Evolutionary conservation across 2,888 invertebrate genomes (phyloP).

Genomic region (Callinectes sapidus): DNA sequence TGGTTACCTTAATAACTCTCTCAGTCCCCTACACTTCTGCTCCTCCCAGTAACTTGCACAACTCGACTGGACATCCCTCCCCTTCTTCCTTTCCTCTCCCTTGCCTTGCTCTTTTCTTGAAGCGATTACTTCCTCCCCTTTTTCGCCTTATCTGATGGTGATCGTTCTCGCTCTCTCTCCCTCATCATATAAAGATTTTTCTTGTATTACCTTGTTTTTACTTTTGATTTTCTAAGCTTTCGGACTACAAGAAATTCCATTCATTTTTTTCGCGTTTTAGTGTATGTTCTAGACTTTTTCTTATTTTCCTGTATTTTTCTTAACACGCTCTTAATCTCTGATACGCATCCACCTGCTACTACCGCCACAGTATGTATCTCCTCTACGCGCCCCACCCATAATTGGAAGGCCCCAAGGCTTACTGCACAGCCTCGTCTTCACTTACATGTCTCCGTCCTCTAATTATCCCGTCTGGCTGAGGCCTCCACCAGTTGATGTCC

Average conservation of each 20-base stretch:
- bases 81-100: constrained; percentile 30
- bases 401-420: background rate
- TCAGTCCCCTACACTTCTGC: constrained; percentile 15
- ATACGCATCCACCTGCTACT: background rate
- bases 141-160: constrained; percentile 27
- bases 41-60: background rate
- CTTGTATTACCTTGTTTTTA: background rate
- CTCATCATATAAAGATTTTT: constrained; percentile 2
- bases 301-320: background rate
- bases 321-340: background rate
- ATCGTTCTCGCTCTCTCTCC: background rate
- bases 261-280: background rate
- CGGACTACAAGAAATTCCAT: background rate
- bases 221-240: background rate
- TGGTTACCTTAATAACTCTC: constrained; percentile 36
- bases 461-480: constrained; percentile 15
- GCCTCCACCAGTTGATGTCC: constrained; percentile 40
- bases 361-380: background rate
- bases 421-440: background rate
- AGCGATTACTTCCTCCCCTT: constrained; percentile 23
- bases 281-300: background rate
- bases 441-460: constrained; percentile 28
- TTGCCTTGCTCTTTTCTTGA: constrained; percentile 19
- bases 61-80: background rate
- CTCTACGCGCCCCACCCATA: background rate